Evolutionary conservation across 2,113 vertebrate genomes (phyloP).

Genomic region (Pteropus alecto): DNA sequence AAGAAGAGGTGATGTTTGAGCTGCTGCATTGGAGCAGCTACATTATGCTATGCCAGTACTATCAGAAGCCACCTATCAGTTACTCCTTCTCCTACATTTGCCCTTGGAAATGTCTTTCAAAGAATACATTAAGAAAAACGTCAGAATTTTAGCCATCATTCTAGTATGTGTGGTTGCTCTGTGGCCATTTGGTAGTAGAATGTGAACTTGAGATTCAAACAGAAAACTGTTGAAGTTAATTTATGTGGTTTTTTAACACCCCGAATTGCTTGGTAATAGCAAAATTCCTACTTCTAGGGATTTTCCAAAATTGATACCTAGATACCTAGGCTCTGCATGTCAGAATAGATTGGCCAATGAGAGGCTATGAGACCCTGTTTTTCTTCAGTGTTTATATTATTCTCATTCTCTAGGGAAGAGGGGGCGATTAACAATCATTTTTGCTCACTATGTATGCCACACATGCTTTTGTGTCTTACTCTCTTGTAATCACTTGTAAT

Average conservation of each 20-base stretch:
- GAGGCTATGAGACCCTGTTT: background rate
- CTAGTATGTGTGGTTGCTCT: background rate
- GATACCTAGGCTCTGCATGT: conserved; percentile 7
- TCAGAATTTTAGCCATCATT: background rate
- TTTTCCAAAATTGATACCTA: conserved; percentile 29
- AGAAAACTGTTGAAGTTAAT: background rate
- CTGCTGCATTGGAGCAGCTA: background rate
- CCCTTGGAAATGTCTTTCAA: conserved; percentile 14
- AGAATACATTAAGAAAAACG: background rate
- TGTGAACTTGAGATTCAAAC: background rate
- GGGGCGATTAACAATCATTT: background rate
- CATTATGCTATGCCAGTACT: background rate
- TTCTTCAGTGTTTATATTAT: conserved; percentile 10
- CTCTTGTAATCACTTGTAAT: background rate
- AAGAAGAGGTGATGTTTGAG: background rate
- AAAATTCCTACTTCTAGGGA: conserved; percentile 5
- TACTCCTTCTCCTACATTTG: background rate
- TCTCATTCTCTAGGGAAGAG: background rate
- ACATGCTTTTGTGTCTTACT: background rate
- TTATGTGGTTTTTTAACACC: background rate
- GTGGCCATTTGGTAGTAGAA: background rate
- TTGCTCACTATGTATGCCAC: background rate
- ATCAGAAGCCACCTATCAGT: background rate
- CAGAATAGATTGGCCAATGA: conserved; percentile 24
- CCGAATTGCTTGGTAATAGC: background rate